These are phyloP conservation scores for Oriolus oriolus DNA, from an alignment of 2,113 vertebrate species.

Conservation along the genomic window DNA sequence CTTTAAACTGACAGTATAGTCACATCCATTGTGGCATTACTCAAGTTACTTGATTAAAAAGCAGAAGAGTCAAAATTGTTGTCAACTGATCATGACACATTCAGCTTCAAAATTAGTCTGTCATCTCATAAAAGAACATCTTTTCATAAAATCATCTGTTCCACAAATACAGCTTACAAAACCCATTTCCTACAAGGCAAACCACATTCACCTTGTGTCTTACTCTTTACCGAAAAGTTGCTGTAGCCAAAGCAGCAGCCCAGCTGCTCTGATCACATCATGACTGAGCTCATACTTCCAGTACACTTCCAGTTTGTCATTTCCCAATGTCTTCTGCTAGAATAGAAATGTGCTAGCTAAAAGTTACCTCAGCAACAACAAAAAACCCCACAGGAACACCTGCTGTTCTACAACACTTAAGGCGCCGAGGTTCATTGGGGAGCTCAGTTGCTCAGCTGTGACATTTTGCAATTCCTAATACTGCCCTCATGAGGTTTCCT, in stretches of 20 bases:
- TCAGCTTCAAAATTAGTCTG: background rate
- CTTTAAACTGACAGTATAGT: background rate
- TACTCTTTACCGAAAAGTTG: background rate
- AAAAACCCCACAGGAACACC: background rate
- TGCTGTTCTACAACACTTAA: background rate
- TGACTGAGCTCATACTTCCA: background rate
- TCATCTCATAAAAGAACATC: background rate
- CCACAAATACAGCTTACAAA: background rate
- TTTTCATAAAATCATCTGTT: background rate
- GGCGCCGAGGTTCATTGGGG: background rate
- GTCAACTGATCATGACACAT: background rate
- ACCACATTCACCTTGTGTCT: background rate
- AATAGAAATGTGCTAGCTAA: background rate
- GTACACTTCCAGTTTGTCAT: background rate
- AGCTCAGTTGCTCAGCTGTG: background rate
- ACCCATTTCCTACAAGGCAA: background rate
- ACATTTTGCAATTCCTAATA: background rate
- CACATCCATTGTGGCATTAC: background rate
- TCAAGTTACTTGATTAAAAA: background rate
- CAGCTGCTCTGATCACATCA: background rate
- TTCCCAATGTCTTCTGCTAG: background rate
- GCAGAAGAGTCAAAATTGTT: background rate
- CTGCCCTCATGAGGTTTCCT: slow-evolving; percentile 52
- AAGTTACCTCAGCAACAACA: background rate
- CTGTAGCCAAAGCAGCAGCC: background rate